A percentile compares a stretch with the other conserved stretches of the same genome.
These are phyloP conservation scores for Phortica variegata DNA, from an alignment of 1,140 invertebrate species.

Conservation along the genomic window DNA sequence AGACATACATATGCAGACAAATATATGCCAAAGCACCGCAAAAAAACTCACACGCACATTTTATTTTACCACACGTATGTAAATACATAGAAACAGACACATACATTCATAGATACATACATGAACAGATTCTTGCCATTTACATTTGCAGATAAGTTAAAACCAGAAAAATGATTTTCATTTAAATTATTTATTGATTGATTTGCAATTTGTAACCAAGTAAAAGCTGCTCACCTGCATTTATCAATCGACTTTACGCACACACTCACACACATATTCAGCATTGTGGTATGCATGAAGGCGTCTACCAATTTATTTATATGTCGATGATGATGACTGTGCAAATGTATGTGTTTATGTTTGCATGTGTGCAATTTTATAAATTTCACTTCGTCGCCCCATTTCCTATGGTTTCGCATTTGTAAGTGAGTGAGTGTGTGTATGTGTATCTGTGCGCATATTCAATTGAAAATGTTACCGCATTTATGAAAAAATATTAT, in stretches of 20 bases:
- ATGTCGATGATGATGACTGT: too few relatives aligned
- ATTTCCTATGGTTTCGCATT: too few relatives aligned
- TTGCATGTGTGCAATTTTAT: too few relatives aligned
- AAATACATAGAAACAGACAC: not conserved
- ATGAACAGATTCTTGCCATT: constrained; percentile 47
- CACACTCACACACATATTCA: too few relatives aligned
- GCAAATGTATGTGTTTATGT: too few relatives aligned
- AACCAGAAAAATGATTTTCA: constrained; percentile 54
- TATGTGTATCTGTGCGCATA: constrained; percentile 45
- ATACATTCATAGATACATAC: not conserved
- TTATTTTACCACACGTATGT: constrained; percentile 12
- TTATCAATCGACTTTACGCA: constrained; percentile 40
- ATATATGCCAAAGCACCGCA: not conserved
- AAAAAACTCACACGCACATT: constrained; percentile 1
- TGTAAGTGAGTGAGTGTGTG: constrained; percentile 27
- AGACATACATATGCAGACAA: not conserved
- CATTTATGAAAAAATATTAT: constrained; percentile 52
- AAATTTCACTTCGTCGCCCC: too few relatives aligned
- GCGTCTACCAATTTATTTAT: too few relatives aligned
- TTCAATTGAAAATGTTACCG: constrained; percentile 54
- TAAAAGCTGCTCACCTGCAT: constrained; percentile 51
- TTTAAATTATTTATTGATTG: constrained; percentile 55
- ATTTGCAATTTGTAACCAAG: constrained; percentile 53
- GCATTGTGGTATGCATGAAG: too few relatives aligned
- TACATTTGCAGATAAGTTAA: constrained; percentile 52